A percentile compares a stretch with the other conserved stretches of the same genome.
Conservation (phyloP, 2,888 invertebrate genomes). For the Blastobasis lacticolella region DNA sequence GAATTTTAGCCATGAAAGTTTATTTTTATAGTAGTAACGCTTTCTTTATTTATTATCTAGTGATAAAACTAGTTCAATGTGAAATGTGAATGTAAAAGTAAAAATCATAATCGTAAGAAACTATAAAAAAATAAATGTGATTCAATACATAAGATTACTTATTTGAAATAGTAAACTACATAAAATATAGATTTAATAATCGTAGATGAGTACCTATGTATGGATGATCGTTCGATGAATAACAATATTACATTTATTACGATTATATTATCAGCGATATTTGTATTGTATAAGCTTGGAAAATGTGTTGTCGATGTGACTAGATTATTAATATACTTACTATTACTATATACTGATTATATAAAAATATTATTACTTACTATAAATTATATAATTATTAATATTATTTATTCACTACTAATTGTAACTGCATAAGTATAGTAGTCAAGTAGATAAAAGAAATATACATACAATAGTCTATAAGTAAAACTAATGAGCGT, state of each 20-base stretch:
- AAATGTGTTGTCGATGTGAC: conserved; percentile 31
- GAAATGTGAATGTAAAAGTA: conserved; percentile 26
- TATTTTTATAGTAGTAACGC: neutral
- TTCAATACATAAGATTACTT: conserved; percentile 33
- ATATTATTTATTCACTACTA: conserved; percentile 36
- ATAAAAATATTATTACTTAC: neutral
- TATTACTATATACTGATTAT: conserved; percentile 15
- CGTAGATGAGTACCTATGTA: conserved; percentile 20
- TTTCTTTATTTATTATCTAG: conserved; percentile 2
- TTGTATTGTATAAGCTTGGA: conserved; percentile 20
- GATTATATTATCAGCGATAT: neutral
- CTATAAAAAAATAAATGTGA: conserved; percentile 47
- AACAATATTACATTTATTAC: conserved; percentile 8
- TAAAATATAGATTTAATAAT: conserved; percentile 23
- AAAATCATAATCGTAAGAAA: conserved; percentile 29
- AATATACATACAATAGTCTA: conserved; percentile 22
- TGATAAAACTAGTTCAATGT: conserved; percentile 16
- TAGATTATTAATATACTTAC: conserved; percentile 9
- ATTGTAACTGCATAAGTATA: conserved; percentile 35
- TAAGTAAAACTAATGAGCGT: conserved; percentile 23
- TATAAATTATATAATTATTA: conserved; percentile 12
- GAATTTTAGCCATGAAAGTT: neutral
- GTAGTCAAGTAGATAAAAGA: conserved; percentile 34
- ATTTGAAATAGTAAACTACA: conserved; percentile 20
- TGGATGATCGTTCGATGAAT: conserved; percentile 15